Evolutionary conservation across 2,113 vertebrate genomes (phyloP).

Genomic region (Cyanocitta stelleri): DNA sequence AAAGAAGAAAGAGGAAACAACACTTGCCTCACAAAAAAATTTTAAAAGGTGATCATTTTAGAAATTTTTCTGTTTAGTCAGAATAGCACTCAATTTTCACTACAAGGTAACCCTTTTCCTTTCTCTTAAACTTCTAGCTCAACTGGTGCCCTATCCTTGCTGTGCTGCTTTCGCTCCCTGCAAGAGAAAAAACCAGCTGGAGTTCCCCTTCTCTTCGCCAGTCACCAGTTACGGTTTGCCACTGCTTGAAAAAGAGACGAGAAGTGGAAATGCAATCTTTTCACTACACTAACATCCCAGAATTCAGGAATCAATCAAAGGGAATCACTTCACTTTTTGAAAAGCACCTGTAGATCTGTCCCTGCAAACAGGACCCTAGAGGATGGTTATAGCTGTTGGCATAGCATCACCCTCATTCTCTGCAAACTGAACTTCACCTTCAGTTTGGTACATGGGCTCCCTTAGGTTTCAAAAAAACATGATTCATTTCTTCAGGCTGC

Average conservation of each 20-base stretch:
- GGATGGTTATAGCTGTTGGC: neutral
- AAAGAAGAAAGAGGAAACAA: neutral
- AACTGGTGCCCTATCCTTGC: neutral
- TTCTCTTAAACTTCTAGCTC: neutral
- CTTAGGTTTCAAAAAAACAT: neutral
- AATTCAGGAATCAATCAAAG: neutral
- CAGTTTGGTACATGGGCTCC: neutral
- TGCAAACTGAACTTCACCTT: neutral
- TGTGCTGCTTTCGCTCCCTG: neutral
- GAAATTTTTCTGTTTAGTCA: neutral
- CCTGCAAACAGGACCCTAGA: neutral
- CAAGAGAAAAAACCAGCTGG: neutral
- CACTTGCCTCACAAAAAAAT: neutral
- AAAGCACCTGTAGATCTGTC: neutral
- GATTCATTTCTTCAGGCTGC: neutral
- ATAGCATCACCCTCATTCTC: neutral
- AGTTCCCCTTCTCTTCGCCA: neutral
- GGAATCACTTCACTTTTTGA: neutral
- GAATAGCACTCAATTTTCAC: neutral
- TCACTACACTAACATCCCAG: neutral
- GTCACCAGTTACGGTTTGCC: neutral
- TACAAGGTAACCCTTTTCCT: neutral
- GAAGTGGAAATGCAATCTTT: neutral
- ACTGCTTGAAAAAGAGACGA: neutral
- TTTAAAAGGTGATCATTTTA: neutral